Base-by-base conservation (phyloP, 2,888 invertebrate species). In the Craniophora ligustri region DNA sequence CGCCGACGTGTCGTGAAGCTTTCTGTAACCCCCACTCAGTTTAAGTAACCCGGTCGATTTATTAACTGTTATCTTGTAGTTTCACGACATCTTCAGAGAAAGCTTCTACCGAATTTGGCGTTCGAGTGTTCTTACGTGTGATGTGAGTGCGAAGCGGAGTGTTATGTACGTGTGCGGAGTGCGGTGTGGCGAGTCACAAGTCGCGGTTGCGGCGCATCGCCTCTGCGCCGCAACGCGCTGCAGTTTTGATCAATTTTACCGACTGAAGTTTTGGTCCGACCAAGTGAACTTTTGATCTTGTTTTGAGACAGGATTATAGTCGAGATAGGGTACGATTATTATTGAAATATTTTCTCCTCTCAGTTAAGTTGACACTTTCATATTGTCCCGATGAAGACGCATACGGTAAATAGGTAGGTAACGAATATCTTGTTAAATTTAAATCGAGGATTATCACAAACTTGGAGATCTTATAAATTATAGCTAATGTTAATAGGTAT, bases 191-290 rank as follows among this genome's bases (percentile, higher is more conserved):
- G 69, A 41, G 67, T 59, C 60, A 59, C 61, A 61, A 45, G 38
- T 19, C 16, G 47, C 19, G 58, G 49, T 31, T 61, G 56, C 44
- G 48, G 55, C 41, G 57, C 54, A 53, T 46, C 51, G 49, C 38
- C 40, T 38, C 64, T 41, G 53, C 62, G 44, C 48, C 58, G 55
- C 65, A 53, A 51, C 72, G 76, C 72, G 80, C 79, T 80, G 86
- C 82, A 85, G 86, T 90, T 90, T 89, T 89, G 87, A 91, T 88
- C 89, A 82, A 88, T 91, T 88, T 89, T 89, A 90, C 87, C 84
- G 92, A 92, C 92, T 93, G 92, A 93, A 86, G 88, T 92, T 90
- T 91, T 92, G 92, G 92, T 92, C 92, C 92, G 92, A 92, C 92
- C 92, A 93, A 93, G 86, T 91, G 91, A 92, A 92, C 90, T 90